Evolutionary conservation across 2,113 vertebrate species (phyloP), one percentile per base, ranked within the genome.

Genomic region (Thymallus thymallus): DNA sequence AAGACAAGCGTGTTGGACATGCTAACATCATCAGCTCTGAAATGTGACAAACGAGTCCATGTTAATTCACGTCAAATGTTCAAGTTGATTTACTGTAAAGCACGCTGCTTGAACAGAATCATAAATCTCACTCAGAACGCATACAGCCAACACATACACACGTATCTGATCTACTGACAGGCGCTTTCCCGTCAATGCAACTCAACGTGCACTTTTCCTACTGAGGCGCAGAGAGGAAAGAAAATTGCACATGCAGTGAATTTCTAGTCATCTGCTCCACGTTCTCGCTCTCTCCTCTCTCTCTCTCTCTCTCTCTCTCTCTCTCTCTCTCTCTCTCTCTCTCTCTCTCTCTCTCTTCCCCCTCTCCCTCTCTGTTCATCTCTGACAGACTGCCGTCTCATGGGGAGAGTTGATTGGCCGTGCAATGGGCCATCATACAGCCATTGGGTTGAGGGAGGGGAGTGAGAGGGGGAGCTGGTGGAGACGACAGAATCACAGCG

Each of bases 361-460:
- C 9, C 35, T 10, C 64, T 32, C 26, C 14, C 64, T 13, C 16
- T 66, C 29, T 45, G 24, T 30, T 46, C 35, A 6, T 62, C 62
- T 51, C 71, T 64, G 58, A 45, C 35, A 73, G 58, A 48, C 32
- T 24, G 13, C 32, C 32, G 23, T 62, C 23, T 61, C 35, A 12
- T 63, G 10, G 35, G 46, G 71, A 56, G 41, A 55, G 30, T 35
- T 66, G 26, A 74, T 74, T 55, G 63, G 63, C 6, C 62, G 45
- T 67, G 72, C 46, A 22, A 32, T 22, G 63, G 72, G 16, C 61
- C 72, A 56, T 66, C 46, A 66, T 46, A 48, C 41, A 65, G 62
- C 72, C 41, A 55, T 66, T 66, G 72, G 63, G 63, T n/a, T 22
- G 63, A 23, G 13, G 46, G 10, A 22, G 35, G 35, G 35, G 35